Base-by-base conservation (phyloP, 2,797 vertebrate genomes). In the Lithobates pipiens region DNA sequence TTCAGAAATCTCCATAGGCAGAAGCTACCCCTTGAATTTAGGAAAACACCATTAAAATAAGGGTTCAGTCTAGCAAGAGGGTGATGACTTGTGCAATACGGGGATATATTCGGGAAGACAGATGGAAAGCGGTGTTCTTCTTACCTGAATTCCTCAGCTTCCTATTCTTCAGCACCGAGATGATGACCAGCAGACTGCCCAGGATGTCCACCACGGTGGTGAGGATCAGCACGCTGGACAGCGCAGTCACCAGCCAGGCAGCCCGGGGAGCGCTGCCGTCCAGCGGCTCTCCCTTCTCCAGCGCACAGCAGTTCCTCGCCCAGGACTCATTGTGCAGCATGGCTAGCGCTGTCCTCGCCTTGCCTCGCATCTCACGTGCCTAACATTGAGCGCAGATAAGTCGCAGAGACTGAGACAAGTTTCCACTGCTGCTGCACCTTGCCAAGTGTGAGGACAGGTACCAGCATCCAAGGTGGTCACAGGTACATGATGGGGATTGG, bases 81-180 rank as follows among this genome's bases (percentile, higher is more conserved):
- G 54, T 18, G 54, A 13, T 57, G 21, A 2, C 5, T 15, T 2
- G 23, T 23, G 4, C 23, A 6, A 61, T 7, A n/a, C 7, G 5
- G 16, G 57, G 57, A 61, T 21, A 61, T 61, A 23, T 46, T 46
- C 11, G 13, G 34, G n/a, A 23, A 7, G n/a, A n/a, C 39, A 3
- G 44, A 74, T 25, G 39, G 11, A 29, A 0, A 7, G 34, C 34
- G 11, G 44, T 13, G 44, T 15, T 46, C 44, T 44, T 23, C 95
- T 94, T 91, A 96, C 97, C 96, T 88, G 95, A 89, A 71, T 96
- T 96, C 76, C 95, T 91, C 73, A 97, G 95, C 91, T 96, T 96
- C 77, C 94, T 92, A 90, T 96, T 97, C 89, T 91, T 94, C 63
- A 95, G 91, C 86, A 97, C 96, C 0, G 95, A 95, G 67, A 94